Conservation (phyloP, 2,113 vertebrate species). For the Salvelinus fontinalis region DNA sequence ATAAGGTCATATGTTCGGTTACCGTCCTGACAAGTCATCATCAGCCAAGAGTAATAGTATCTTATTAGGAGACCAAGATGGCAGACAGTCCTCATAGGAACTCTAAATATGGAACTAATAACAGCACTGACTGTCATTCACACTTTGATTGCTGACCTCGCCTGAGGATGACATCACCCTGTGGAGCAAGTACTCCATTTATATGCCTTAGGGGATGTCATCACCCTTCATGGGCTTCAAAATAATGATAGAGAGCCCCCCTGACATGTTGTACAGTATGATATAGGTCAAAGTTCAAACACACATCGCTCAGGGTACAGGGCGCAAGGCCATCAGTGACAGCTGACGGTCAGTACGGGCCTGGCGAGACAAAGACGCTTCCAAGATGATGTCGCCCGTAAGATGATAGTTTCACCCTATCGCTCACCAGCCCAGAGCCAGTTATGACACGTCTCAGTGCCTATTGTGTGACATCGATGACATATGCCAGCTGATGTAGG, state of each 20-base stretch:
- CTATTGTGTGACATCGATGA: slow-evolving; percentile 9
- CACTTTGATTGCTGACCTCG: neutral
- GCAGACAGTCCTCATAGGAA: neutral
- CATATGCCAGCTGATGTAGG: neutral
- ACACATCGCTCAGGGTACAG: neutral
- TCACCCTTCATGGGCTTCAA: neutral
- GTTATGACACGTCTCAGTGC: slow-evolving; percentile 2
- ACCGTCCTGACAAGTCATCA: neutral
- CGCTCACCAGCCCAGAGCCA: neutral
- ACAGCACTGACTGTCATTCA: neutral
- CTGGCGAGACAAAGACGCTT: neutral
- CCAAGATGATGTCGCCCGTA: neutral
- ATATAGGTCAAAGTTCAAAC: neutral
- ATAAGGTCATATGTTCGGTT: neutral
- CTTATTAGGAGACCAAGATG: neutral
- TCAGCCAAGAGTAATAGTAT: neutral
- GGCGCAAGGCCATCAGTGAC: neutral
- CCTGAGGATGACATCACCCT: neutral
- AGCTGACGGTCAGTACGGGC: neutral
- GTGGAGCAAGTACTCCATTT: neutral
- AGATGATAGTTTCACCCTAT: neutral
- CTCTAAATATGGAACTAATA: neutral
- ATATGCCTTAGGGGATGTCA: neutral
- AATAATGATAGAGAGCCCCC: neutral
- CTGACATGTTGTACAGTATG: neutral